Evolutionary conservation across 1,140 invertebrate species (phyloP).

Genomic region (Tetragnatha versicolor): DNA sequence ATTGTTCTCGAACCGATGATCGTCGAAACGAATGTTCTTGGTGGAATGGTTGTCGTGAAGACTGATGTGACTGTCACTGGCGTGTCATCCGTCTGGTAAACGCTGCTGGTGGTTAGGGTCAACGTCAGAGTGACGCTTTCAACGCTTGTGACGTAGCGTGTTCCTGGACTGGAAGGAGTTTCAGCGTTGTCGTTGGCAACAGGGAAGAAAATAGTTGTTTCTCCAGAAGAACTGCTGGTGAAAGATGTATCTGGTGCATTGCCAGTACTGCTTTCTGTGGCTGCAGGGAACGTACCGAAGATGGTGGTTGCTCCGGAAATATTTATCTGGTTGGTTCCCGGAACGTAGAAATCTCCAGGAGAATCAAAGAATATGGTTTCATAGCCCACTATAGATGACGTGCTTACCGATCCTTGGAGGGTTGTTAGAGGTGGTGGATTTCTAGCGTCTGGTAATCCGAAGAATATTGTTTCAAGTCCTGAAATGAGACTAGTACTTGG

Average conservation of each 20-base stretch:
- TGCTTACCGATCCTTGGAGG: neutral
- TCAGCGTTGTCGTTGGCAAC: slow-evolving; percentile 13
- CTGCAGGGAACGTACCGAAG: slow-evolving; percentile 34
- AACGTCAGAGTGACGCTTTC: slow-evolving; percentile 58
- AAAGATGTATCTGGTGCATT: neutral
- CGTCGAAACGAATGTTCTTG: slow-evolving; percentile 59
- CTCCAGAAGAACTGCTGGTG: slow-evolving; percentile 11
- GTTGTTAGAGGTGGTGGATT: slow-evolving; percentile 31
- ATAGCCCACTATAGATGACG: slow-evolving; percentile 41
- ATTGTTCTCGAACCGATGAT: slow-evolving; percentile 58
- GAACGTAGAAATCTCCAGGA: slow-evolving; percentile 19
- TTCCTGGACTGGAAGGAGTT: slow-evolving; percentile 14
- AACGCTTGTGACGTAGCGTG: slow-evolving; percentile 58
- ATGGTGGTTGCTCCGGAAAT: slow-evolving; percentile 51
- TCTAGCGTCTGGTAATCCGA: slow-evolving; percentile 44
- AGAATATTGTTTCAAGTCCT: slow-evolving; percentile 57
- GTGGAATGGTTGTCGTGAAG: slow-evolving; percentile 59
- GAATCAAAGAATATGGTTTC: slow-evolving; percentile 55
- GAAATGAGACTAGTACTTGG: slow-evolving; percentile 52
- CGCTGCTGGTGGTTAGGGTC: slow-evolving; percentile 58
- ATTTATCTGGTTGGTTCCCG: slow-evolving; percentile 12
- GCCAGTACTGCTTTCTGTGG: neutral
- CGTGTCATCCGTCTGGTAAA: slow-evolving; percentile 59
- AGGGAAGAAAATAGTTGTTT: slow-evolving; percentile 57
- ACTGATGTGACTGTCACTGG: slow-evolving; percentile 60